Conservation (phyloP, 1,140 invertebrate genomes). For the Drosophila ironensis region DNA sequence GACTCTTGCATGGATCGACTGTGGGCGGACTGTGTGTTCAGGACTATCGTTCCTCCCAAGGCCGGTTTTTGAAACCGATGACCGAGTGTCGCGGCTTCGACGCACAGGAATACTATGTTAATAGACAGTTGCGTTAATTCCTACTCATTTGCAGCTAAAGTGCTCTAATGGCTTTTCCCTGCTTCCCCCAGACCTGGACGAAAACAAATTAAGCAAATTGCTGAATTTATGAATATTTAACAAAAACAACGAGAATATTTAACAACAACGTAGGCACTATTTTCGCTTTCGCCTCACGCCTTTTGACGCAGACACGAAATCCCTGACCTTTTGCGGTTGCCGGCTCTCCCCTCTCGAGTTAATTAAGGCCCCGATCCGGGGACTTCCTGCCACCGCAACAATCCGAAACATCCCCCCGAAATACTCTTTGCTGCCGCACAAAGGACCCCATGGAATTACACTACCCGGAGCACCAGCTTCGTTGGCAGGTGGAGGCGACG, state of each 20-base stretch:
- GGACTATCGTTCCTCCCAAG: no score
- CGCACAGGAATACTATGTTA: neutral
- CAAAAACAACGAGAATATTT: slow-evolving; percentile 3
- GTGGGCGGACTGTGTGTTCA: no score
- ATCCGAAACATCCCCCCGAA: neutral
- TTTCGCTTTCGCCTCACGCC: slow-evolving; percentile 66
- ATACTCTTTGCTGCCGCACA: neutral
- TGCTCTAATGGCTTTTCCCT: slow-evolving; percentile 11
- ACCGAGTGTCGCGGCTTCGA: neutral
- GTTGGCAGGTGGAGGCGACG: slow-evolving; percentile 19
- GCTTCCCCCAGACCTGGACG: neutral
- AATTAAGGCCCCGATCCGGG: slow-evolving; percentile 55
- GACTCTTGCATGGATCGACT: slow-evolving; percentile 52
- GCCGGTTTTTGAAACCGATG: no score
- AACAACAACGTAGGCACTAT: slow-evolving; percentile 21
- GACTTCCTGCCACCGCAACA: slow-evolving; percentile 1
- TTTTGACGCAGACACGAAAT: slow-evolving; percentile 47
- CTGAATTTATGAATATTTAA: slow-evolving; percentile 44
- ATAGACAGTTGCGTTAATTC: slow-evolving; percentile 11
- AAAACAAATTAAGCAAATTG: slow-evolving; percentile 43
- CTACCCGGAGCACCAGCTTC: slow-evolving; percentile 10
- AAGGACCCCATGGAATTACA: slow-evolving; percentile 31
- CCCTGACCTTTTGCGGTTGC: slow-evolving; percentile 72
- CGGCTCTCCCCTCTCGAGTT: slow-evolving; percentile 31
- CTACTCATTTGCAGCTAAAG: slow-evolving; percentile 18